These are phyloP conservation scores for Sigmodon hispidus DNA, from an alignment of 2,113 vertebrate species.

Conservation along the genomic window DNA sequence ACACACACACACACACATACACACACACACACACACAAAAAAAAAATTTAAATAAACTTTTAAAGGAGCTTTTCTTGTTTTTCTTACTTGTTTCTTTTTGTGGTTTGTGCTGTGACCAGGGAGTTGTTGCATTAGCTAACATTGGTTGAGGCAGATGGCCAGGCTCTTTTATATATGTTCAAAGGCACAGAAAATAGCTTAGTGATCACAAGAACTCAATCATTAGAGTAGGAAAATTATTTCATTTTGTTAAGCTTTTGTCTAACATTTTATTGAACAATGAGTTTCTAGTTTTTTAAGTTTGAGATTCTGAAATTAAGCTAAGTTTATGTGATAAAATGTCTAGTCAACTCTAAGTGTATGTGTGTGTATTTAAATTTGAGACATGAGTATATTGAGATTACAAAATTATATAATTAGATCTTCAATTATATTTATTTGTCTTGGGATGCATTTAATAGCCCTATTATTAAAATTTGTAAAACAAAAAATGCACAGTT, in stretches of 20 bases:
- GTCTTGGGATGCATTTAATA: not conserved
- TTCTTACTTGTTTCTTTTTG: not conserved
- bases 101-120: not conserved
- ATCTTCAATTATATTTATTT: conserved; percentile 6
- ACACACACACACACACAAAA: not conserved
- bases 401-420: not conserved
- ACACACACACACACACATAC: no score
- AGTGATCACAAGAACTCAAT: not conserved
- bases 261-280: not conserved
- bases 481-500: conserved; percentile 29
- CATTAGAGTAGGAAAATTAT: not conserved
- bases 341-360: conserved; percentile 14
- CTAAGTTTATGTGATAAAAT: not conserved
- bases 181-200: not conserved
- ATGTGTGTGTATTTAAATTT: not conserved
- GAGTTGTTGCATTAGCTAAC: not conserved
- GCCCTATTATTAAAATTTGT: not conserved
- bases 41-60: not conserved
- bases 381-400: conserved; percentile 10
- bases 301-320: not conserved
- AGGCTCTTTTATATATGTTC: not conserved
- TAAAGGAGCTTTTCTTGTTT: not conserved
- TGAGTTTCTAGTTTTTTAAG: not conserved
- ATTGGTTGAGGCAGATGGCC: not conserved
- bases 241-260: not conserved